Conservation (phyloP, 2,888 invertebrate species). For the Nomada hirtipes region DNA sequence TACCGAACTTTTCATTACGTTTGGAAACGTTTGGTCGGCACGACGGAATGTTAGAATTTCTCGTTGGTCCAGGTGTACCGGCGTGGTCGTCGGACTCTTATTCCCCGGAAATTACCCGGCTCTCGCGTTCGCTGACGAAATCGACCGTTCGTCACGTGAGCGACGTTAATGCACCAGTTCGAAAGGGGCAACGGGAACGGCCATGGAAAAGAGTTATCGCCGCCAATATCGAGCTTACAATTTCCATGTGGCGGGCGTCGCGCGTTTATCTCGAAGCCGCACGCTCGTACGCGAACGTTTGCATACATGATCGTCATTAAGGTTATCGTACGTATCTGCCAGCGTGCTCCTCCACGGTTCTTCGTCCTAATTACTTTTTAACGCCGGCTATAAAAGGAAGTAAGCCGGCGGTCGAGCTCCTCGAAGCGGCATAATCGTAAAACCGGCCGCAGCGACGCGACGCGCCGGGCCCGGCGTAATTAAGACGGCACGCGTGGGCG, state of each 20-base stretch:
- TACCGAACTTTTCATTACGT: neutral
- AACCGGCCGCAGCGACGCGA: slow-evolving; percentile 51
- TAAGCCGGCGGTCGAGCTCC: slow-evolving; percentile 45
- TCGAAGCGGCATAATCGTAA: slow-evolving; percentile 68
- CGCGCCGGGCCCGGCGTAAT: slow-evolving; percentile 56
- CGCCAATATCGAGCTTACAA: slow-evolving; percentile 13
- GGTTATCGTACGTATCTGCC: slow-evolving; percentile 66
- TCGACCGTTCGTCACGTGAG: slow-evolving; percentile 23
- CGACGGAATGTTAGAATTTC: neutral
- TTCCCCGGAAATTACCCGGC: slow-evolving; percentile 14
- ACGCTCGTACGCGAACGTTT: slow-evolving; percentile 18
- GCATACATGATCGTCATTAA: slow-evolving; percentile 61
- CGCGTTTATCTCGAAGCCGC: slow-evolving; percentile 27
- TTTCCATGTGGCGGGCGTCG: slow-evolving; percentile 10
- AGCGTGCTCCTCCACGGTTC: slow-evolving; percentile 55
- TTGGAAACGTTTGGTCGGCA: neutral
- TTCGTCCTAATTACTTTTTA: slow-evolving; percentile 72
- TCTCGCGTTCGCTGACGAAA: neutral
- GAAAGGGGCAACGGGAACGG: neutral
- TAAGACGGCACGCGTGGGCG: slow-evolving; percentile 75
- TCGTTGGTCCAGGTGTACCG: neutral
- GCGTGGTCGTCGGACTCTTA: neutral
- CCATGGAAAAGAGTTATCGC: slow-evolving; percentile 3
- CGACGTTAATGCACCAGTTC: slow-evolving; percentile 20
- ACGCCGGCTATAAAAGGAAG: slow-evolving; percentile 67